Evolutionary conservation across 2,888 invertebrate genomes (phyloP), one percentile per base, ranked within the genome.

Genomic region (Drosophila falleni): DNA sequence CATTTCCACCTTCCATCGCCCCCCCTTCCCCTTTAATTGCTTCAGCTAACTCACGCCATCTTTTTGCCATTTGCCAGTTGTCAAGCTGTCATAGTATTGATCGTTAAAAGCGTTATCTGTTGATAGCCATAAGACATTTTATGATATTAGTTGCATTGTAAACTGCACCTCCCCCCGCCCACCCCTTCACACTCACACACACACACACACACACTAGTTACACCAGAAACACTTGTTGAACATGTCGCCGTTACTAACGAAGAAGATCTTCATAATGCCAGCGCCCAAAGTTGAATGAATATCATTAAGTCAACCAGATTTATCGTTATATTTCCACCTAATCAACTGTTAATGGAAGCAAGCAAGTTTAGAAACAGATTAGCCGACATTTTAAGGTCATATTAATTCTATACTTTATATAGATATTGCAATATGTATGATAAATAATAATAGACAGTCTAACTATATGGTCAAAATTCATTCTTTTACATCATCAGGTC

Each of bases 61-160:
- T 72, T 74, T 70, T 71, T 65, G 63, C 76, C 69, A 77, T 69
- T 76, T 80, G 71, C 69, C 76, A 66, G 85, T 83, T 89, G 84
- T 84, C 84, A 89, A 84, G 74, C 81, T 84, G 89, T 89, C 84
- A 72, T 46, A 71, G 81, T 75, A 81, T 75, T 69, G 84, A 84
- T 87, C 84, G 85, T 84, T 84, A 84, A 89, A 84, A 71, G 85
- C 75, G 81, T 78, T 84, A 87, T 89, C 87, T 84, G 84, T 81
- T 74, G 84, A 87, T 84, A 75, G 89, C 81, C 78, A 81, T 75
- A 89, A 75, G 75, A 66, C 81, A 87, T 81, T 84, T 84, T 89
- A 84, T 67, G 89, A 78, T 84, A 89, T 86, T 87, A 74, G 67
- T 78, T 70, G 78, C 69, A 78, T 78, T 89, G 81, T 78, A 74